Evolutionary conservation across 2,888 invertebrate species (phyloP), one percentile per base, ranked within the genome.

Genomic region (Campaea margaritaria): DNA sequence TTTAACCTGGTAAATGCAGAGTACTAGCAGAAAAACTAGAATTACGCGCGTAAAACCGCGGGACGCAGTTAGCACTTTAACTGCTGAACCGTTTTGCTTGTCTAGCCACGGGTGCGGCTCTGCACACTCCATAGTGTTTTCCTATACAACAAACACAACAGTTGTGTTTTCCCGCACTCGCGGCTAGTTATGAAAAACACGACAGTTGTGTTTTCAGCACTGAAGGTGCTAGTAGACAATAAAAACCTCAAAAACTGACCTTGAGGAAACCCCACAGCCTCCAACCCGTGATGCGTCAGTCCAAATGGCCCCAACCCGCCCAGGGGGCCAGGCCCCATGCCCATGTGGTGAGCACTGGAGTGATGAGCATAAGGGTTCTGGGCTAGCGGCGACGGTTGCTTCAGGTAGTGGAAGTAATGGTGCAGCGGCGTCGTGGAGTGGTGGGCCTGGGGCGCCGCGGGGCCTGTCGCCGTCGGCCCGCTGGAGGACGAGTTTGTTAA

Each of bases 381-480:
- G 2, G 92, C 85, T 27, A 93, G 73, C 46, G 93, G 93, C 61
- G 90, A 90, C 43, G 94, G 93, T 74, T 93, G 93, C 80, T 93
- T 94, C 75, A 93, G 82, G 69, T 94, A 94, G 58, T 93, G 94
- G 78, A 93, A 94, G 75, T 93, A 93, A 72, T 93, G 93, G 57
- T 92, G 93, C 4, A 91, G 82, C 4, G 93, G 93, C 58, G 94
- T 94, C 62, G 94, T 86, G 3, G 94, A 86, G 63, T 93, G 90
- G 64, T 88, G 92, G 41, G 90, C 89, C 67, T 89, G 91, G 0
- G 88, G 87, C 27, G 88, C 88, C 62, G 88, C 72, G 34, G 88
- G 87, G 45, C 85, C 86, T 0, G 86, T 79, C 10, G 84, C 80
- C 38, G 89, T 82, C 58, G 90, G 87, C 43, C 90, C 91, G 48